Base-by-base conservation (phyloP, 2,113 vertebrate species). In the Rana temporaria region DNA sequence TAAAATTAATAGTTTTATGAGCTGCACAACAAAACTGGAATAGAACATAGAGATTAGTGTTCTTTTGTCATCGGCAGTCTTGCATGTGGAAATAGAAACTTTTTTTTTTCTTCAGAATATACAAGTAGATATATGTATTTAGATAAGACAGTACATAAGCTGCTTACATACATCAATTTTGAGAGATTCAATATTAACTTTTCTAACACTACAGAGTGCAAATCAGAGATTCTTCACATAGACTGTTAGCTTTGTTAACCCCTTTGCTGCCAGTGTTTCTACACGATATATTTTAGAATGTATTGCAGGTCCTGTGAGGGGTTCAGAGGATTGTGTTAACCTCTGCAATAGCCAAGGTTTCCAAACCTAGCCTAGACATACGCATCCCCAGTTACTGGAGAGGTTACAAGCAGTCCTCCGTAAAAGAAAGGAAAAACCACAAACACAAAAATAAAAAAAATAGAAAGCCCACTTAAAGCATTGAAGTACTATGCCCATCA, bases 151-250 rank as follows among this genome's bases (percentile, higher is more conserved):
- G 93, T 93, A 93, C 94, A 94, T 93, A 96, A 97, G 95, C 95
- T 94, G 96, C 95, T 96, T 95, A 96, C 95, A 94, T 94, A 98
- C 94, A 95, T 91, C 93, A 93, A 96, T 94, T 93, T 67, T 89
- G 93, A 93, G 86, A 95, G 91, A 94, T 87, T 96, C 93, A 93
- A 94, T 95, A 96, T 95, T 93, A 95, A 91, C 90, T 93, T 95
- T 93, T 95, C 92, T 95, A 95, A 97, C 93, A 94, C 95, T 96
- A 96, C 91, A 96, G 96, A 98, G 97, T 98, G 97, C 97, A 99
- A 99, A 97, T 96, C 93, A 95, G 94, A 95, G 94, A 95, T 95
- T 95, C 93, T 96, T 96, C 95, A 96, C 94, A 93, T 73, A 96
- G 93, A 96, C 93, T 86, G 66, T 84, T 91, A 95, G 92, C 87